Percentiles rank a stretch among this genome's conserved stretches.
Conservation (phyloP, 2,797 vertebrate species). For the Danionella dracula region DNA sequence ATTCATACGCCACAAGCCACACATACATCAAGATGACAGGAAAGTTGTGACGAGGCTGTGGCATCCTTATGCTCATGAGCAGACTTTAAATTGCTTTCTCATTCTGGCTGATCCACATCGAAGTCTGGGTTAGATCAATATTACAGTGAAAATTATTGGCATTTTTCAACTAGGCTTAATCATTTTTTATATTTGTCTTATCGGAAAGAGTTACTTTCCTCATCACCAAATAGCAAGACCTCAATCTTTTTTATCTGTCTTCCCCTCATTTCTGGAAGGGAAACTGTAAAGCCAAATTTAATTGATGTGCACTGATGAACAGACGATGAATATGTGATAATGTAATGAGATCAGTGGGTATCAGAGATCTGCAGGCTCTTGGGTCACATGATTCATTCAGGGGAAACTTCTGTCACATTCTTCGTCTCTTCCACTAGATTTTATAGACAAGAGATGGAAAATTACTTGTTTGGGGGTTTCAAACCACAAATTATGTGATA, state of each 20-base stretch:
- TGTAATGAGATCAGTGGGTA: background rate
- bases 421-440: too few species aligned
- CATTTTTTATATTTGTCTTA: constrained; percentile 14
- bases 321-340: background rate
- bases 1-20: constrained; percentile 43
- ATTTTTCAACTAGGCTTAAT: constrained; percentile 13
- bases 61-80: constrained; percentile 1
- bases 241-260: constrained; percentile 20
- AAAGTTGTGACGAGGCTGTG: constrained; percentile 21
- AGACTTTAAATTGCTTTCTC: too few species aligned
- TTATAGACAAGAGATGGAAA: too few species aligned
- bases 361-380: background rate
- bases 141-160: constrained; percentile 7
- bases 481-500: too few species aligned
- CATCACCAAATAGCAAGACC: background rate
- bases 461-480: too few species aligned
- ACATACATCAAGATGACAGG: constrained; percentile 47
- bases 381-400: background rate
- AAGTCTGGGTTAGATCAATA: background rate
- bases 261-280: background rate
- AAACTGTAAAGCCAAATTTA: constrained; percentile 11
- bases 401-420: background rate
- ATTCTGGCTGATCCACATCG: too few species aligned
- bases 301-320: background rate
- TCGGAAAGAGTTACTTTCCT: constrained; percentile 6